Evolutionary conservation across 2,888 invertebrate genomes (phyloP), one percentile per base, ranked within the genome.

Genomic region (Parnassius orleans): DNA sequence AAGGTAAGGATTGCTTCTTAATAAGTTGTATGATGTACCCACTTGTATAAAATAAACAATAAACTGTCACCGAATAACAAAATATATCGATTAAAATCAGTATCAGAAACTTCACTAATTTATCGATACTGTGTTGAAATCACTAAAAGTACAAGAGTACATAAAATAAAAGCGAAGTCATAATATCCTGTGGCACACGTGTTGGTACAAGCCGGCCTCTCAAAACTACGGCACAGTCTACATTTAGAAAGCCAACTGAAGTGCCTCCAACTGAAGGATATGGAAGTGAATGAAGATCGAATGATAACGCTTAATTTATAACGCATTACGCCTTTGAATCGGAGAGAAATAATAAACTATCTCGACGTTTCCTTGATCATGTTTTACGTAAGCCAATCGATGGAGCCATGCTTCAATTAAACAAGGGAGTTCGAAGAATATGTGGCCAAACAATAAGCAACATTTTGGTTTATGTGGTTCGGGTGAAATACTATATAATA

Each of bases 101-200:
- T 7, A 33, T 33, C 33, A 33, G 7, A 33, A 33, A 33, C 33
- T 33, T 33, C 33, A 33, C 33, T 9, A 14, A 57, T 42, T 19
- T 57, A 68, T 71, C 68, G 70, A 66, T 53, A 63, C 1, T 52
- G 14, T 50, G 41, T 48, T 50, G 51, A 77, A 33, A 73, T 70
- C 76, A 67, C 79, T 79, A 75, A 55, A 62, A 69, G 69, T 79
- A 78, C 63, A 63, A 46, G 75, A 79, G 80, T 77, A 77, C 75
- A 80, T 79, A 81, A 83, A 83, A 86, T 86, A 84, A 86, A 84
- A 86, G 81, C 79, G 78, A 75, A 82, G 85, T 81, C 86, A 84
- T 86, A 86, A 87, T 88, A 88, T 89, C 89, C 89, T 86, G 83
- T 72, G 80, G 69, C 63, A 73, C 83, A 78, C 84, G 81, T 84